phyloP scores from a whole-genome alignment of 2,888 invertebrate species.

The Hetaerina titia region DNA sequence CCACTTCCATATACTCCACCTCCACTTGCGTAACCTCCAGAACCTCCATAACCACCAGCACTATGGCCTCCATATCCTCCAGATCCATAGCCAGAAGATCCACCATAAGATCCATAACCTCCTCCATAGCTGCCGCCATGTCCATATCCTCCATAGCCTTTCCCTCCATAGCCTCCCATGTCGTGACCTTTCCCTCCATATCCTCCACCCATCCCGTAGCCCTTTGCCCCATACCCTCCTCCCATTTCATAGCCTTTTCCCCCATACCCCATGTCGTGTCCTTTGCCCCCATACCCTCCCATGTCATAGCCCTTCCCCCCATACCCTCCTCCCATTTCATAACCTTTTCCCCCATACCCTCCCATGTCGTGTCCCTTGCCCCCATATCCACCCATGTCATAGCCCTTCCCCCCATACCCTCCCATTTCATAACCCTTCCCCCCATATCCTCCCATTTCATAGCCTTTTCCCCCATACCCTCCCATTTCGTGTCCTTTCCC shows the following conservation, averaged over 20 bases:
- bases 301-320: background rate
- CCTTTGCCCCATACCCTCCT: background rate
- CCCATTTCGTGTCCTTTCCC: conserved; percentile 49
- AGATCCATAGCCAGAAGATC: background rate
- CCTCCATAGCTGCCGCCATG: background rate
- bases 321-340: background rate
- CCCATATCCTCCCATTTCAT: conserved; percentile 19
- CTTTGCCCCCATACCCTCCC: conserved; percentile 43
- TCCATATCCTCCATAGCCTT: background rate
- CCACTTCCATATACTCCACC: conserved; percentile 16
- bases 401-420: conserved; percentile 47
- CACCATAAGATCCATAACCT: conserved; percentile 31
- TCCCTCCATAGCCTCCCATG: background rate
- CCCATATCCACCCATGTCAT: conserved; percentile 59
- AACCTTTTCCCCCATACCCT: conserved; percentile 64
- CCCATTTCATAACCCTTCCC: conserved; percentile 61
- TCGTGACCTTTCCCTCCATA: background rate
- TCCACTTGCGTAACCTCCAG: background rate
- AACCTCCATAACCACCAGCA: conserved; percentile 27
- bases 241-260: background rate
- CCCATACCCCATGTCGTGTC: background rate
- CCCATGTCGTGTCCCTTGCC: conserved; percentile 34
- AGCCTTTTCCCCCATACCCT: conserved; percentile 45
- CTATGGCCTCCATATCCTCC: conserved; percentile 42
- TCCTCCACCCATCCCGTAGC: background rate